Base-by-base conservation (phyloP, 1,140 invertebrate genomes). In the Papilio glaucus region DNA sequence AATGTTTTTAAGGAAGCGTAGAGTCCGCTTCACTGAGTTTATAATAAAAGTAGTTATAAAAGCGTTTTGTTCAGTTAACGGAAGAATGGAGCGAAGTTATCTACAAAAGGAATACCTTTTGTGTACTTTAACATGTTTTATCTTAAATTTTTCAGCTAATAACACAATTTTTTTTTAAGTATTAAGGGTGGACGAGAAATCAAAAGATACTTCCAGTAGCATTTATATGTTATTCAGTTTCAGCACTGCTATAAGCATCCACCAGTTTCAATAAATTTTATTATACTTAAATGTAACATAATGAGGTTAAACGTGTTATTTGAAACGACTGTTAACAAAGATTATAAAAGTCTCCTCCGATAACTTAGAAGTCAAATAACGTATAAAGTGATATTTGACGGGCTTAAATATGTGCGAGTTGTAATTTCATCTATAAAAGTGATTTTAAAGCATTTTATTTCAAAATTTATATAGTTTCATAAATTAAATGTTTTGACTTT, bases 281-380 rank as follows among this genome's bases (percentile, higher is more conserved):
- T 33, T 57, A 2, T 57, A 12, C 12, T 24, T 24, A 26, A 57
- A 41, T 13, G 39, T 12, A 41, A 41, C 12, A 13, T 24, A 53
- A 57, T 57, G 21, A 7, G 18, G 0, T 57, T 9, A 57, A 57
- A 57, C 6, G 26, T 33, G 5, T 60, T 33, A 61, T 37, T 26
- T 12, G 9, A 57, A 24, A 21, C 49, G 18, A 26, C 0, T 10
- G 18, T 57, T 57, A 57, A 26, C 21, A 21, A 24, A 21, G 21
- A 57, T 57, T 62, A 62, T 62, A 62, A 62, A 62, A 62, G 29
- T 21, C 49, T 57, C 21, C 18, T 65, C 62, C 15, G 37, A 39
- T 33, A 65, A 65, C 33, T 39, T 21, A 39, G 37, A 37, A 65
- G 33, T 65, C 37, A 65, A 65, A 65, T 65, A 39, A 65, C 62